Evolutionary conservation across 2,113 vertebrate genomes (phyloP).

Genomic region (Gyps fulvus): DNA sequence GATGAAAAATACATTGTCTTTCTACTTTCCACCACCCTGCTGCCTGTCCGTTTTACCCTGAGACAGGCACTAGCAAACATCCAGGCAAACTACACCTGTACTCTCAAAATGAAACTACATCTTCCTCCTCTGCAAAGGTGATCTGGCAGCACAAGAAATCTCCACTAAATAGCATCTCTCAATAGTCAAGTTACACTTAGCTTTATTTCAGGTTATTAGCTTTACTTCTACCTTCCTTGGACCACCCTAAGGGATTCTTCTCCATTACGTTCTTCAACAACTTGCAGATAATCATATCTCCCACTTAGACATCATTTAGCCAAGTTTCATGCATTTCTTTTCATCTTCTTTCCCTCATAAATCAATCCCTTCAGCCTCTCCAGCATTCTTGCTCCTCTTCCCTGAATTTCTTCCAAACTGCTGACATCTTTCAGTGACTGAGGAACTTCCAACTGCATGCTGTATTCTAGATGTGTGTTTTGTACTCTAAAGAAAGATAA

Average conservation of each 20-base stretch:
- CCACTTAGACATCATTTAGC: conserved; percentile 33
- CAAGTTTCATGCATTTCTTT: conserved; percentile 44
- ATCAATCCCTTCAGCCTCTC: conserved; percentile 41
- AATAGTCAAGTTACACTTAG: neutral
- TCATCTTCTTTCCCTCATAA: conserved; percentile 49
- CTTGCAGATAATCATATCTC: conserved; percentile 44
- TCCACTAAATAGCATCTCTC: neutral
- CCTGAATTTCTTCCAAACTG: conserved; percentile 49
- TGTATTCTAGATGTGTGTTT: conserved; percentile 19
- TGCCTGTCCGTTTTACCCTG: neutral
- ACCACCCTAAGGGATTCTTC: conserved; percentile 28
- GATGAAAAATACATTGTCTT: neutral
- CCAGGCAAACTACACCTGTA: neutral
- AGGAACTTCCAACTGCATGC: conserved; percentile 32
- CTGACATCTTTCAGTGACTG: conserved; percentile 26
- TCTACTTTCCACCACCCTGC: neutral
- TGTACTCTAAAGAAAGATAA: conserved; percentile 18
- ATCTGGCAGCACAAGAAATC: neutral
- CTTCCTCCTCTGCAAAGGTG: neutral
- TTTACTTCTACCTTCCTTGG: conserved; percentile 15
- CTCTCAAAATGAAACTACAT: neutral
- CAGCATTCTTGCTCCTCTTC: conserved; percentile 31
- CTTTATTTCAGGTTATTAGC: neutral
- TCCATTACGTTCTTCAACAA: conserved; percentile 22
- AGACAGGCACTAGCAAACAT: neutral